phyloP scores from a whole-genome alignment of 2,113 vertebrate genomes.

The Nerophis ophidion region DNA sequence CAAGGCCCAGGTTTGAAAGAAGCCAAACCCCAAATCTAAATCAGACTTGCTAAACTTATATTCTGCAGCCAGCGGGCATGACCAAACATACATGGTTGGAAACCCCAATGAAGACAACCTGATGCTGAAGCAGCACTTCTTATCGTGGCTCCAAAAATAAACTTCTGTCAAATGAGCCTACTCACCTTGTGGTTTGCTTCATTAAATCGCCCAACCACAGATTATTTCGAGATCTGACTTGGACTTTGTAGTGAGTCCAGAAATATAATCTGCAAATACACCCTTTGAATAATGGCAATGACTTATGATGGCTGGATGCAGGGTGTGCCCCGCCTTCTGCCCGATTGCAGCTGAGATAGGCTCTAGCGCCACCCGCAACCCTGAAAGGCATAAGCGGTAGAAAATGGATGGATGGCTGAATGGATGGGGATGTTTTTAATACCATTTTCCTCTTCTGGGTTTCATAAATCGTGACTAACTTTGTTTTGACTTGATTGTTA shows the following conservation, averaged over 20 bases:
- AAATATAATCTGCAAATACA: slow-evolving; percentile 36
- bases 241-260: slow-evolving; percentile 20
- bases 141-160: slow-evolving; percentile 48
- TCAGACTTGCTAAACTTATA: slow-evolving; percentile 13
- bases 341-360: too few species aligned
- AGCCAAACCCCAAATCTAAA: slow-evolving; percentile 44
- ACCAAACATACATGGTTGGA: slow-evolving; percentile 42
- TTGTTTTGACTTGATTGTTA: neutral
- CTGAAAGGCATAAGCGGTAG: too few species aligned
- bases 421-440: slow-evolving; percentile 32
- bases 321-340: too few species aligned
- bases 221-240: slow-evolving; percentile 35
- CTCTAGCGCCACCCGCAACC: too few species aligned
- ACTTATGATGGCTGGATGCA: slow-evolving; percentile 25
- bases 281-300: slow-evolving; percentile 44
- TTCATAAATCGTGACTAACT: slow-evolving; percentile 15
- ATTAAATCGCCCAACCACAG: slow-evolving; percentile 40
- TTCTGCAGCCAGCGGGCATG: slow-evolving; percentile 28
- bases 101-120: slow-evolving; percentile 16
- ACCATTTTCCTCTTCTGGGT: slow-evolving; percentile 5
- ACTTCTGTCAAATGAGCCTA: slow-evolving; percentile 43
- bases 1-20: neutral
- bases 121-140: slow-evolving; percentile 50
- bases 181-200: slow-evolving; percentile 34
- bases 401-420: slow-evolving; percentile 7